Conservation (phyloP, 2,113 vertebrate species). For the Scomber colias region DNA sequence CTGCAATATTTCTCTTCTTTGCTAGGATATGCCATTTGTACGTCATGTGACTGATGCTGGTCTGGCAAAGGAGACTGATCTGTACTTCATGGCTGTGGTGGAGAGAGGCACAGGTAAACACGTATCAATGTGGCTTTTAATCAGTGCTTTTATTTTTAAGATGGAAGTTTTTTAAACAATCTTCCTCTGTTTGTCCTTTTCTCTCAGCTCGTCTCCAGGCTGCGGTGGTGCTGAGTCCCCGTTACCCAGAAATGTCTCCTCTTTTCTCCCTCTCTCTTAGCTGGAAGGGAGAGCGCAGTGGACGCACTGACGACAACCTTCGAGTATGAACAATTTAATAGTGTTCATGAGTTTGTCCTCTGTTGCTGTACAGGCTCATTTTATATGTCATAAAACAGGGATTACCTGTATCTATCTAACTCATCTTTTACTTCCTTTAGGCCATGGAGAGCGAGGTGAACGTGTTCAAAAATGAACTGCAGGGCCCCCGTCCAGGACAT, state of each 20-base stretch:
- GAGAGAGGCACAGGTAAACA: slow-evolving; percentile 94
- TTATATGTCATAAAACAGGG: background rate
- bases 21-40: slow-evolving; percentile 90
- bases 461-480: slow-evolving; percentile 92
- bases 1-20: slow-evolving; percentile 9
- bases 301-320: slow-evolving; percentile 93
- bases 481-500: slow-evolving; percentile 90
- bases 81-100: slow-evolving; percentile 92
- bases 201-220: slow-evolving; percentile 91
- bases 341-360: background rate
- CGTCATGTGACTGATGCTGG: slow-evolving; percentile 90
- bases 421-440: slow-evolving; percentile 71
- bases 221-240: slow-evolving; percentile 91
- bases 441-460: slow-evolving; percentile 97
- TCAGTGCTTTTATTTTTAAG: background rate
- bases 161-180: background rate
- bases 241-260: slow-evolving; percentile 92
- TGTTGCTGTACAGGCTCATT: background rate
- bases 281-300: slow-evolving; percentile 96
- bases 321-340: slow-evolving; percentile 81
- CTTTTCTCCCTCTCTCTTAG: slow-evolving; percentile 94
- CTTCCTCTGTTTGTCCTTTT: background rate
- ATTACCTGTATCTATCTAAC: background rate
- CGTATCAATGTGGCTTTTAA: background rate
- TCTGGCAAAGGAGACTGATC: slow-evolving; percentile 91